Percentiles rank a stretch among this genome's conserved stretches.
These are phyloP conservation scores for Orius insidiosus DNA, from an alignment of 1,140 invertebrate species.

Conservation along the genomic window DNA sequence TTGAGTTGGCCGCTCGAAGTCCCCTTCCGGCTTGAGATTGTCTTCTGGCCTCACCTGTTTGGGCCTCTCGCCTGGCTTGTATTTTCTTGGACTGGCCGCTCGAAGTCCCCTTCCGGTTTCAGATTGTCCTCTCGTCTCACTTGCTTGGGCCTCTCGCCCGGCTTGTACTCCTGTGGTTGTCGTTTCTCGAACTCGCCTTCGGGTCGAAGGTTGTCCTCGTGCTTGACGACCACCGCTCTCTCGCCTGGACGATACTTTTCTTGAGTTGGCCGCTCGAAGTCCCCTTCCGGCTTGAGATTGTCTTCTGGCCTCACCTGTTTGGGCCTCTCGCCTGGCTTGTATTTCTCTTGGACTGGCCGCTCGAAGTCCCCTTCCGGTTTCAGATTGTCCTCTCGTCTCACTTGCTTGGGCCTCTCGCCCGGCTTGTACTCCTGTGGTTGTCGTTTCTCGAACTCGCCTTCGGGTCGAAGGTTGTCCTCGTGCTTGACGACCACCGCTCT, in stretches of 20 bases:
- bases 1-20: no score
- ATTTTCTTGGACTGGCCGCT: conserved; percentile 22
- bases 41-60: conserved; percentile 38
- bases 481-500: conserved; percentile 23
- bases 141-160: conserved; percentile 28
- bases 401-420: conserved; percentile 24
- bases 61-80: conserved; percentile 30
- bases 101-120: conserved; percentile 29
- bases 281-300: conserved; percentile 28
- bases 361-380: conserved; percentile 33
- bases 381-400: no score
- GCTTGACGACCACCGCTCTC: no score
- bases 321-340: conserved; percentile 17
- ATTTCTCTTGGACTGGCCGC: conserved; percentile 20
- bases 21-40: conserved; percentile 36
- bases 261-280: conserved; percentile 27
- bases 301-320: conserved; percentile 19
- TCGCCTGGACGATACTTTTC: conserved; percentile 13
- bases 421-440: conserved; percentile 22
- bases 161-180: conserved; percentile 25
- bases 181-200: conserved; percentile 27
- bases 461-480: conserved; percentile 30
- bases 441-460: conserved; percentile 31
- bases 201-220: conserved; percentile 13
- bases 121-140: conserved; percentile 29